Conservation (phyloP, 1,140 invertebrate genomes). For the Pectinophora gossypiella region DNA sequence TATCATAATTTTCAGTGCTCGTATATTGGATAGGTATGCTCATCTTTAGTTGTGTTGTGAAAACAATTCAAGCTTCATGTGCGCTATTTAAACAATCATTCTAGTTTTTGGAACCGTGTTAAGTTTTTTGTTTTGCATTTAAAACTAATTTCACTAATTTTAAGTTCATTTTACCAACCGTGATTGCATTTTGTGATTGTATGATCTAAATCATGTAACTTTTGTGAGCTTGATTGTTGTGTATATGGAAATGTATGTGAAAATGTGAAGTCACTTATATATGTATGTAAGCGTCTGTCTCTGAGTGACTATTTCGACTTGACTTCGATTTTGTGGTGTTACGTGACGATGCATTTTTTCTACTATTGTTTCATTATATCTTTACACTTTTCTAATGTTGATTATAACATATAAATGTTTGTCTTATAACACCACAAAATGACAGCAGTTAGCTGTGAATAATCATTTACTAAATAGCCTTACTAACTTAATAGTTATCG, state of each 20-base stretch:
- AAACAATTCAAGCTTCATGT: too few species aligned
- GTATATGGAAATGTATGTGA: slow-evolving; percentile 19
- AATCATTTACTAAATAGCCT: slow-evolving; percentile 65
- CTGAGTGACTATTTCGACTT: slow-evolving; percentile 26
- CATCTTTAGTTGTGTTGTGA: too few species aligned
- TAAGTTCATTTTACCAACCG: slow-evolving; percentile 17
- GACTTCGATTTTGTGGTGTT: slow-evolving; percentile 29
- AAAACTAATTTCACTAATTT: slow-evolving; percentile 23
- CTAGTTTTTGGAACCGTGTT: slow-evolving; percentile 9
- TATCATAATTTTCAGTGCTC: too few species aligned
- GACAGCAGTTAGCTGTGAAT: slow-evolving; percentile 37
- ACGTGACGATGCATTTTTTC: slow-evolving; percentile 14
- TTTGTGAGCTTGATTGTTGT: slow-evolving; percentile 31
- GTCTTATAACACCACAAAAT: slow-evolving; percentile 35
- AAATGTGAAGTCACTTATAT: slow-evolving; percentile 17
- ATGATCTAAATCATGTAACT: slow-evolving; percentile 35
- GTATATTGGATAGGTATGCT: too few species aligned
- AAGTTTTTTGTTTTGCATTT: slow-evolving; percentile 39
- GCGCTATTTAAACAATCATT: slow-evolving; percentile 4
- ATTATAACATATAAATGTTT: slow-evolving; percentile 6
- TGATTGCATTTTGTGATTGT: slow-evolving; percentile 36
- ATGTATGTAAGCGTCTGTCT: slow-evolving; percentile 26
- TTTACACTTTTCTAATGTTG: slow-evolving; percentile 5
- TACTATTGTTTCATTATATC: neutral
- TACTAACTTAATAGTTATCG: slow-evolving; percentile 63